These are phyloP conservation scores for Picus viridis DNA, from an alignment of 2,797 vertebrate species.

Conservation along the genomic window DNA sequence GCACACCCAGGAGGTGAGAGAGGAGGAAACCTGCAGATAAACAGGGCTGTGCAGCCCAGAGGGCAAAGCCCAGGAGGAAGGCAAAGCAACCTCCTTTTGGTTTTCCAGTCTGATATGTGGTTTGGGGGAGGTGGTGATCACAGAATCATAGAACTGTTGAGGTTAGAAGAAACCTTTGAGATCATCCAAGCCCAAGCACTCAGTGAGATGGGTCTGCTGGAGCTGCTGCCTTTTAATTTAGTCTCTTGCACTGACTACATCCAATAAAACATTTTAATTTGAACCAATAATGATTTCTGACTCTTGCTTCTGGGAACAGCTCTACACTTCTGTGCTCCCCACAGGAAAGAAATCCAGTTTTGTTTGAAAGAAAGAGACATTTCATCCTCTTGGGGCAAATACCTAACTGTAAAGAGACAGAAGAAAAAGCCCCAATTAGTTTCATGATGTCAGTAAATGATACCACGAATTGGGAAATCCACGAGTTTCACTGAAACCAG, in stretches of 20 bases:
- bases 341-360: conserved; percentile 22
- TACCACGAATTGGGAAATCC: conserved; percentile 40
- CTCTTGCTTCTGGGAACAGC: conserved; percentile 7
- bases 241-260: not conserved
- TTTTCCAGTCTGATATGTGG: not conserved
- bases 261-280: conserved; percentile 24
- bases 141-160: no score
- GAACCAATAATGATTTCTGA: not conserved
- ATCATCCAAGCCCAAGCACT: no score
- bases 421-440: conserved; percentile 47
- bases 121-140: not conserved
- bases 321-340: conserved; percentile 23
- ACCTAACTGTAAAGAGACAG: conserved; percentile 32
- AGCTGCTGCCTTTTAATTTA: not conserved
- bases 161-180: no score
- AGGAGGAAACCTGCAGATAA: not conserved
- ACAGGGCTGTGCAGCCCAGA: not conserved
- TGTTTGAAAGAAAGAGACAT: conserved; percentile 26
- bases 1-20: rapidly evolving
- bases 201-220: not conserved
- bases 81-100: not conserved
- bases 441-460: conserved; percentile 50
- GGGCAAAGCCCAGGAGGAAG: rapidly evolving
- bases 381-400: conserved; percentile 30
- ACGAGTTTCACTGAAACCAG: conserved; percentile 62